Evolutionary conservation across 1,140 invertebrate species (phyloP).

Genomic region (Papilio aristodemus): DNA sequence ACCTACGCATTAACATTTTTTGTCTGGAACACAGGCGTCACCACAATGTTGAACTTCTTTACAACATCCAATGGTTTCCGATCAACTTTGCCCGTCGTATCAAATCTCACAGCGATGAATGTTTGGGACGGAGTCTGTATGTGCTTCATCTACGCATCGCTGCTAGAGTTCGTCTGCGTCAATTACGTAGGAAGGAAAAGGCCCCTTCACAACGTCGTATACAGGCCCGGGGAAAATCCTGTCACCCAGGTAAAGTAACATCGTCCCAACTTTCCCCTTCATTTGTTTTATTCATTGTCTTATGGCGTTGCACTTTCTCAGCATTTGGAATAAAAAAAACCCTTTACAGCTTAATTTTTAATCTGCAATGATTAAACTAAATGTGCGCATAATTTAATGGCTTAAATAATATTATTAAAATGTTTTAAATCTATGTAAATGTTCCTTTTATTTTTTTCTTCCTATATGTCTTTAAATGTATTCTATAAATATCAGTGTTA

Average conservation of each 20-base stretch:
- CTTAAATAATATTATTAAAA: slow-evolving; percentile 12
- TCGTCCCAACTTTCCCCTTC: slow-evolving; percentile 38
- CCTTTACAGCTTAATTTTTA: not conserved
- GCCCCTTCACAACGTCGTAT: slow-evolving; percentile 92
- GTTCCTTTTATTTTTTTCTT: not conserved
- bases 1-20: slow-evolving; percentile 14
- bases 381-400: slow-evolving; percentile 7
- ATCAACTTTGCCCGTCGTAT: slow-evolving; percentile 94
- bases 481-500: slow-evolving; percentile 5
- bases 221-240: slow-evolving; percentile 93
- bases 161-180: slow-evolving; percentile 96
- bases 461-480: slow-evolving; percentile 1
- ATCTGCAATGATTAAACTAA: slow-evolving; percentile 8
- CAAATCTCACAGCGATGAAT: slow-evolving; percentile 96
- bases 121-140: slow-evolving; percentile 97
- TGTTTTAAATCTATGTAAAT: slow-evolving; percentile 20
- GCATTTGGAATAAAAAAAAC: slow-evolving; percentile 22
- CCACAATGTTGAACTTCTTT: slow-evolving; percentile 99
- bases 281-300: slow-evolving; percentile 36
- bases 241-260: slow-evolving; percentile 89
- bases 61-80: slow-evolving; percentile 95
- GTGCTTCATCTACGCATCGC: slow-evolving; percentile 97
- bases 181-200: slow-evolving; percentile 96
- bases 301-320: slow-evolving; percentile 23
- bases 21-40: slow-evolving; percentile 85